phyloP scores from a whole-genome alignment of 1,140 invertebrate genomes.

The Platorchestia sp. region DNA sequence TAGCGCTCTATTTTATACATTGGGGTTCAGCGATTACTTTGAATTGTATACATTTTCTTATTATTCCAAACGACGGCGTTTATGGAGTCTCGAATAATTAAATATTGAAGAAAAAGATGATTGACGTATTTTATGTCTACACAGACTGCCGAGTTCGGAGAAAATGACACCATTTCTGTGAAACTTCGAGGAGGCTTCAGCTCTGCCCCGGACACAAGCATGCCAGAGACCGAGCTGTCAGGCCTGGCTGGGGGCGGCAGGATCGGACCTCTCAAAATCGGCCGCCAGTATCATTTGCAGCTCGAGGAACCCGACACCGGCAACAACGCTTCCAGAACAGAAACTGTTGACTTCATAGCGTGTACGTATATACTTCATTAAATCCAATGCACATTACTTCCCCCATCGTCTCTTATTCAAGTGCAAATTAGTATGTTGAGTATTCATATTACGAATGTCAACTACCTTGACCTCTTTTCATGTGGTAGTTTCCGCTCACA shows the following conservation, averaged over 20 bases:
- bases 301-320: neutral
- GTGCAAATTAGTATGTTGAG: neutral
- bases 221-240: neutral
- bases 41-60: too few species aligned
- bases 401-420: neutral
- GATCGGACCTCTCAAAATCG: neutral
- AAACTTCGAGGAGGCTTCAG: neutral
- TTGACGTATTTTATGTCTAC: neutral
- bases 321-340: neutral
- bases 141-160: conserved; percentile 39
- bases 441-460: neutral
- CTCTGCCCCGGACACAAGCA: neutral
- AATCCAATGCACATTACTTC: neutral
- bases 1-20: too few species aligned
- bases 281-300: conserved; percentile 11
- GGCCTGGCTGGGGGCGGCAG: neutral
- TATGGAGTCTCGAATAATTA: too few species aligned
- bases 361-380: neutral
- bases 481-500: neutral
- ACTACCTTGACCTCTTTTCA: neutral
- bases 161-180: conserved; percentile 22
- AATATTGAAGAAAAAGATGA: neutral
- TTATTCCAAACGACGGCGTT: too few species aligned
- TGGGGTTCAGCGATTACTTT: too few species aligned
- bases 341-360: conserved; percentile 32